Evolutionary conservation across 2,797 vertebrate species (phyloP).

Genomic region (Pseudopleuronectes americanus): DNA sequence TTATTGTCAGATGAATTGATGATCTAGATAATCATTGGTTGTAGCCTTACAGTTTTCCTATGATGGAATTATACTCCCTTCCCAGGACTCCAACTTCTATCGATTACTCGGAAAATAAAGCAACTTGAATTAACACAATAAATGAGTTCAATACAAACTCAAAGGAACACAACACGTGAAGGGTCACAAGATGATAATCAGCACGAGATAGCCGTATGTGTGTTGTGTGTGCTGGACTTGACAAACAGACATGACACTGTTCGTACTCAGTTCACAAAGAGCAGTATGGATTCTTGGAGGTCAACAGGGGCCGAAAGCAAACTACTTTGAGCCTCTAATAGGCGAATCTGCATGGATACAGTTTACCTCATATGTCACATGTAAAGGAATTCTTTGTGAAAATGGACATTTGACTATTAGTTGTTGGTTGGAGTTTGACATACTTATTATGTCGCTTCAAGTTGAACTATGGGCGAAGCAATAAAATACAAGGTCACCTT

Average conservation of each 20-base stretch:
- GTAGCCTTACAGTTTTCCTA: no score
- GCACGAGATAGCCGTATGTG: not conserved
- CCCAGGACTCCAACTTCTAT: no score
- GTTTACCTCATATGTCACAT: not conserved
- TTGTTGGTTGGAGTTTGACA: not conserved
- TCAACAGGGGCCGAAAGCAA: not conserved
- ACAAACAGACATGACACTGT: not conserved
- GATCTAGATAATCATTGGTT: no score
- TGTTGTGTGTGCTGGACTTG: slow-evolving; percentile 3
- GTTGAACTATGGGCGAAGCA: not conserved
- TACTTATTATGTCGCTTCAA: not conserved
- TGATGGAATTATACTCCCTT: no score
- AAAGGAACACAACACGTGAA: no score
- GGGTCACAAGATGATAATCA: no score
- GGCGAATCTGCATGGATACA: not conserved
- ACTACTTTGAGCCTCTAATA: not conserved
- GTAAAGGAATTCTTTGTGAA: not conserved
- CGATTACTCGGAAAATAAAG: no score
- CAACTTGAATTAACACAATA: no score
- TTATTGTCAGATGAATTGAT: no score
- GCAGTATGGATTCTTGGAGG: not conserved
- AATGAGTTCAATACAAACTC: no score
- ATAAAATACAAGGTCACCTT: not conserved
- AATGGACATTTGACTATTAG: not conserved
- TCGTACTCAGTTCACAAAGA: not conserved